Conservation (phyloP, 1,140 invertebrate genomes). For the Tetramorium alpestre region DNA sequence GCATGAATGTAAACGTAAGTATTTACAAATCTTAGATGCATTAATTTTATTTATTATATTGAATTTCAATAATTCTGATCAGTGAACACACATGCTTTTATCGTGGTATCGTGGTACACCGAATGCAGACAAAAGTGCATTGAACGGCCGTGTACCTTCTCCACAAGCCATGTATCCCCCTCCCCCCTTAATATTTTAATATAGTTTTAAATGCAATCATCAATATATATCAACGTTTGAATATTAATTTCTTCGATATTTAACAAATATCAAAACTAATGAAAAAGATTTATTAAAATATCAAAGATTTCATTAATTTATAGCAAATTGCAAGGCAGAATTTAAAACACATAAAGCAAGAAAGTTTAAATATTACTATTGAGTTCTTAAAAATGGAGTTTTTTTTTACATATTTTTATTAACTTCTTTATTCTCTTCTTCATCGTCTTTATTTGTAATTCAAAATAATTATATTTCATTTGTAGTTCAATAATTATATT, state of each 20-base stretch:
- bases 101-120: slow-evolving; percentile 21
- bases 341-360: not conserved
- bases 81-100: slow-evolving; percentile 32
- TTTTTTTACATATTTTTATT: not conserved
- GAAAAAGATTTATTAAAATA: not conserved
- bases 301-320: not conserved
- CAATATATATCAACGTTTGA: not conserved
- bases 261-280: not conserved
- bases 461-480: not conserved
- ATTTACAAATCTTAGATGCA: not conserved
- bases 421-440: not conserved
- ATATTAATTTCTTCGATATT: not conserved
- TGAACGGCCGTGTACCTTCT: slow-evolving; percentile 68
- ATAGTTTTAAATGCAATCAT: not conserved
- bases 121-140: slow-evolving; percentile 75
- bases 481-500: no score
- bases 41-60: not conserved
- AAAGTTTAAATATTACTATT: slow-evolving; percentile 1
- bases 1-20: slow-evolving; percentile 97
- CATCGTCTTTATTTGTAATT: not conserved
- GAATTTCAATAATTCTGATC: not conserved
- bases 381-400: not conserved
- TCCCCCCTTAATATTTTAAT: slow-evolving; percentile 2
- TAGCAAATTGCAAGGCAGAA: not conserved
- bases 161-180: slow-evolving; percentile 68